phyloP scores from a whole-genome alignment of 2,888 invertebrate species.

The Zaprionus lineosus region DNA sequence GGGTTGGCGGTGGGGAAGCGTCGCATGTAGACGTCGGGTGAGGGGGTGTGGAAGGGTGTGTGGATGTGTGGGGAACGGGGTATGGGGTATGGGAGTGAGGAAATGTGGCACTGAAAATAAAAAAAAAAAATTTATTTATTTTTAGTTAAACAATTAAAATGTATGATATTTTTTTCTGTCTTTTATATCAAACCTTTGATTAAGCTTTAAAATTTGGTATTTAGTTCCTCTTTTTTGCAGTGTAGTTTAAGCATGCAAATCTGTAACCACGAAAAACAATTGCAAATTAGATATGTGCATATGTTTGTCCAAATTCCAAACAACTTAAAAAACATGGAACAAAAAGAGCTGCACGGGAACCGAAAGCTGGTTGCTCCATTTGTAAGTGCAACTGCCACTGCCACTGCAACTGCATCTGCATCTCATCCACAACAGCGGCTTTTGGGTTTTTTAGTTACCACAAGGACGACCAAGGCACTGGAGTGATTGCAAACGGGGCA shows the following conservation, averaged over 20 bases:
- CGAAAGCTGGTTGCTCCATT: background rate
- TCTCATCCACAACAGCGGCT: constrained; percentile 9
- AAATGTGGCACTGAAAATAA: no score
- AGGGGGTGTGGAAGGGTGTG: background rate
- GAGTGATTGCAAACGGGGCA: constrained; percentile 67
- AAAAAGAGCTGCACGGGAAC: background rate
- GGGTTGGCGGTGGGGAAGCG: background rate
- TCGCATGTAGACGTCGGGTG: background rate
- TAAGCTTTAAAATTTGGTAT: background rate
- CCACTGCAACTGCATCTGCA: constrained; percentile 24
- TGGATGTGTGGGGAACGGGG: no score
- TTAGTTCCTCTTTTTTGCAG: constrained; percentile 1
- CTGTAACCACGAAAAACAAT: constrained; percentile 62
- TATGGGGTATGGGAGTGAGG: no score
- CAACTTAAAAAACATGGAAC: constrained; percentile 42
- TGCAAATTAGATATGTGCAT: constrained; percentile 71
- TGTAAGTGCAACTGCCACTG: constrained; percentile 1
- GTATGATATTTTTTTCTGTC: no score
- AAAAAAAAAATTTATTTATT: no score
- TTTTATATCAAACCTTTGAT: no score
- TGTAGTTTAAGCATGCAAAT: constrained; percentile 53
- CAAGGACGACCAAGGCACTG: constrained; percentile 58
- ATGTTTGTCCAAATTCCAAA: constrained; percentile 61
- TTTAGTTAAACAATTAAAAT: no score
- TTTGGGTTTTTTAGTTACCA: constrained; percentile 42